These are phyloP conservation scores for Cheilosia scutellata DNA, from an alignment of 2,888 invertebrate species.

Conservation along the genomic window DNA sequence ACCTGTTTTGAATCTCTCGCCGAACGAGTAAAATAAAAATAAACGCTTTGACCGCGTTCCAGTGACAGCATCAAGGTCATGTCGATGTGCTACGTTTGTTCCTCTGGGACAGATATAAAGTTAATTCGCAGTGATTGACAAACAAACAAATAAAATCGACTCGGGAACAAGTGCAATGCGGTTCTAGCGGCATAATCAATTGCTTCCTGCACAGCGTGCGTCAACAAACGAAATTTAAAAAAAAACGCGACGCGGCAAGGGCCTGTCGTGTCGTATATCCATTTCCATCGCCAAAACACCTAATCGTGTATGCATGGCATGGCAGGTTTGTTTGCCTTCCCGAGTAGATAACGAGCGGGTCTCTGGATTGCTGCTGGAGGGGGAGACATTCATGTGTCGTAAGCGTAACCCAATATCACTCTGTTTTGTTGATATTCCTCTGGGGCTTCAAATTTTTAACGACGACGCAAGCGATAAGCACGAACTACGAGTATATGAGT, in stretches of 20 bases:
- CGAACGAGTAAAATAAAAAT: conserved; percentile 1
- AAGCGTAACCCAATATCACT: conserved; percentile 29
- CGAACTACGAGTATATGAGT: background rate
- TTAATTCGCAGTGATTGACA: conserved; percentile 23
- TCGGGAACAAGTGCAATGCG: conserved; percentile 41
- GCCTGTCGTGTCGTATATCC: background rate
- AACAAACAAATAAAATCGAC: conserved; percentile 15
- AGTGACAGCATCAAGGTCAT: conserved; percentile 67
- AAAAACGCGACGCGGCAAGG: too few species aligned
- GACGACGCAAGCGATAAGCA: conserved; percentile 10
- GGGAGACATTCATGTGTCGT: background rate
- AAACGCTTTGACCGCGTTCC: conserved; percentile 33
- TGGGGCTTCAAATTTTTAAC: conserved; percentile 22
- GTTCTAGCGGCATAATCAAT: conserved; percentile 41
- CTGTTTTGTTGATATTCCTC: conserved; percentile 34
- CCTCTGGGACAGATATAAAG: background rate
- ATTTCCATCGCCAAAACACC: conserved; percentile 11
- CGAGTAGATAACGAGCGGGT: conserved; percentile 58
- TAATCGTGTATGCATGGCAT: conserved; percentile 59
- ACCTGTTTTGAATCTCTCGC: conserved; percentile 48
- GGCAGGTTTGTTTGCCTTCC: conserved; percentile 43
- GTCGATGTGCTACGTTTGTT: background rate
- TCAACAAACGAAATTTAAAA: background rate
- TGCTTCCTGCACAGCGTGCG: conserved; percentile 37
- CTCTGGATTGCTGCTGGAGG: background rate